Evolutionary conservation across 2,113 vertebrate species (phyloP), one percentile per base, ranked within the genome.

Genomic region (Cavia porcellus): DNA sequence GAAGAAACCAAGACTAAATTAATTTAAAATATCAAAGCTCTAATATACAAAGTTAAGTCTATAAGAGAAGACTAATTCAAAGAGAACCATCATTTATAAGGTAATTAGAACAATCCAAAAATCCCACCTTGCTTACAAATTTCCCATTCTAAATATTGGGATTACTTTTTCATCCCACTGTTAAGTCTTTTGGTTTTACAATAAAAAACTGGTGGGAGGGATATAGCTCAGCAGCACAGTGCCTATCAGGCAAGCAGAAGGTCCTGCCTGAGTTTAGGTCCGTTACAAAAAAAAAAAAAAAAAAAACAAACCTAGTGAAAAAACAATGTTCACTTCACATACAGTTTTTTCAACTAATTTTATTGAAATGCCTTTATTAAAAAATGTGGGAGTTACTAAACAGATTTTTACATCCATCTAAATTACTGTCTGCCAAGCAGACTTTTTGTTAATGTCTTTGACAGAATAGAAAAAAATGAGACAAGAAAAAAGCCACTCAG

Each of bases 401-500:
- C 13, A 68, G 57, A 84, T 50, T 88, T 90, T 92, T 66, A 90
- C 52, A 90, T 80, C 50, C 4, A 92, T 12, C 35, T 81, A 92
- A 70, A 22, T 82, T 86, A 84, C n/a, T 92, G 88, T 96, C 83
- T 90, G 70, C 24, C 62, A 80, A 87, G 55, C n/a, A 74, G 35
- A 15, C 57, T 66, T 86, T 77, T 77, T 77, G 15, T 47, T 15
- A 77, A 90, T 57, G 90, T 88, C 59, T 83, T 74, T 74, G 17
- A 86, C 17, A 96, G 55, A 90, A 42, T 20, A 94, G 52, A 55
- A 93, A 74, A 74, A 70, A 45, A 87, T 19, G 14, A 72, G 15
- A 95, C 24, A n/a, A 62, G 84, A 61, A 86, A 95, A 95, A 93
- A 91, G 64, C 30, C 17, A 93, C 57, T 95, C 70, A 66, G 32